Conservation (phyloP, 2,888 invertebrate species). For the Germaria angustata region DNA sequence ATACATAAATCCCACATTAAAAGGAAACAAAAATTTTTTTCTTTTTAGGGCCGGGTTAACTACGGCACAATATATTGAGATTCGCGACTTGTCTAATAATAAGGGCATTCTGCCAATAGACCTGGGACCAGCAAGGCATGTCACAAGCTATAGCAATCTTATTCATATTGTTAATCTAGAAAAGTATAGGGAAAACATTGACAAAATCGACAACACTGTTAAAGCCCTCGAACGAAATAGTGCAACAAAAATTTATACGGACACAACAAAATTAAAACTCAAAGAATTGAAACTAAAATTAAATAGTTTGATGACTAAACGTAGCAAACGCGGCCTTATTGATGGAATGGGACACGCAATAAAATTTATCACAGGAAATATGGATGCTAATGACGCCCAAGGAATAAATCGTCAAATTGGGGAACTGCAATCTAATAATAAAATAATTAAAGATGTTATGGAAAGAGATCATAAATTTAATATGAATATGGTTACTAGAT, state of each 20-base stretch:
- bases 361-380: conserved; percentile 55
- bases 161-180: background rate
- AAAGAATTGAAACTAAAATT: conserved; percentile 38
- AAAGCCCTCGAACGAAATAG: background rate
- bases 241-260: background rate
- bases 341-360: conserved; percentile 52
- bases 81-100: background rate
- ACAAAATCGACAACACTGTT: background rate
- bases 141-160: no score
- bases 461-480: conserved; percentile 43
- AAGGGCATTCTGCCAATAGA: no score
- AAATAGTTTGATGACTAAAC: no score
- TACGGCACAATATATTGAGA: conserved; percentile 1
- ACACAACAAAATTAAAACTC: conserved; percentile 30
- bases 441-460: background rate
- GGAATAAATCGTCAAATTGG: conserved; percentile 39
- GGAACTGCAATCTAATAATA: background rate
- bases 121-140: no score
- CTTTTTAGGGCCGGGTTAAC: background rate
- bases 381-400: no score
- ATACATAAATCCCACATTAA: conserved; percentile 7
- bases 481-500: background rate
- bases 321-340: no score
- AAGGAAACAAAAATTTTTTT: background rate
- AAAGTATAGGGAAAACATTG: conserved; percentile 5